phyloP scores from a whole-genome alignment of 2,888 invertebrate genomes.

The Argynnis bischoffii region DNA sequence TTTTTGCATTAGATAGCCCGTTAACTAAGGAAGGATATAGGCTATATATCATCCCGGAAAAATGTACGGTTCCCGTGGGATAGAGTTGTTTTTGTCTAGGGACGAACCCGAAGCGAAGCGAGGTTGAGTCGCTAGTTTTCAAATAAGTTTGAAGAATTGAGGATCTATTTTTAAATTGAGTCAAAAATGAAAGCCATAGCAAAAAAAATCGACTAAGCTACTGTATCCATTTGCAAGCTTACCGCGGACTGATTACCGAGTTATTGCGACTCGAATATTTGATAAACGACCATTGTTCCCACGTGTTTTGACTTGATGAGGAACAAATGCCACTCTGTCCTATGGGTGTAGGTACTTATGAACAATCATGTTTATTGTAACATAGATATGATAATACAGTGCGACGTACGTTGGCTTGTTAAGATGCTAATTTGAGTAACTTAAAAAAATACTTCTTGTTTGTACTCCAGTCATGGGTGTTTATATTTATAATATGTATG shows the following conservation, averaged over 20 bases:
- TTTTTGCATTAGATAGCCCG: too few species aligned
- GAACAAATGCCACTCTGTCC: neutral
- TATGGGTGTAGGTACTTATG: neutral
- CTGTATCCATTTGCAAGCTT: neutral
- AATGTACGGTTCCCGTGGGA: too few species aligned
- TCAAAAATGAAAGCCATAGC: neutral
- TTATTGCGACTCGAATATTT: constrained; percentile 24
- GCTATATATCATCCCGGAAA: too few species aligned
- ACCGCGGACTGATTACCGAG: constrained; percentile 13
- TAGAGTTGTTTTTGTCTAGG: too few species aligned
- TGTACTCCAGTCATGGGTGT: too few species aligned
- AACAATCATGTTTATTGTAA: neutral
- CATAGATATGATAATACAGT: constrained; percentile 3
- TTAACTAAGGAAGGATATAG: too few species aligned
- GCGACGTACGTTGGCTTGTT: neutral
- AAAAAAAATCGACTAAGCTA: neutral
- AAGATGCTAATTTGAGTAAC: neutral
- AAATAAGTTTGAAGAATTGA: too few species aligned
- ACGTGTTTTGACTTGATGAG: constrained; percentile 33
- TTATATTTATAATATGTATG: too few species aligned
- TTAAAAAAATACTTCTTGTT: too few species aligned
- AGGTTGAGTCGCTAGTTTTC: too few species aligned
- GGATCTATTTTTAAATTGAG: too few species aligned
- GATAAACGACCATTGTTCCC: constrained; percentile 32
- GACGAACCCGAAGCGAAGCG: too few species aligned